A percentile compares a stretch with the other conserved stretches of the same genome.
Evolutionary conservation across 2,113 vertebrate species (phyloP).

Genomic region (Chlorodrepanis virens): DNA sequence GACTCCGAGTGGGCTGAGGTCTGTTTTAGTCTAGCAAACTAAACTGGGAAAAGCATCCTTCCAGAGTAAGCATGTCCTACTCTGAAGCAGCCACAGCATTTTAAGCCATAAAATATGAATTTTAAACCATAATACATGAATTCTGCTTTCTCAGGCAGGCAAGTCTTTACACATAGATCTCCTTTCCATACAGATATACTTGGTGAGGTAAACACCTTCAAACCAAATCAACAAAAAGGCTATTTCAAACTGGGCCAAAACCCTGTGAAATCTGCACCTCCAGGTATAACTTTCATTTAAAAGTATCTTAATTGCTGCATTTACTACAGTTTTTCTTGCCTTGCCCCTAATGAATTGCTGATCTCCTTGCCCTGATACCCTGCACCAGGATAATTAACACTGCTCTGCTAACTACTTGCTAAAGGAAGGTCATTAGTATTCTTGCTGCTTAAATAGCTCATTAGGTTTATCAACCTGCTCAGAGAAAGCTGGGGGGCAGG

Average conservation of each 20-base stretch:
- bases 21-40: not conserved
- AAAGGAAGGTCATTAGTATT: slow-evolving; percentile 37
- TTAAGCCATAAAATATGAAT: not conserved
- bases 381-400: slow-evolving; percentile 18
- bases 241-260: not conserved
- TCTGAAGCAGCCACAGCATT: not conserved
- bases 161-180: not conserved
- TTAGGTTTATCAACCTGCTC: not conserved
- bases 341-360: not conserved
- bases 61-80: not conserved
- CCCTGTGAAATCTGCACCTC: not conserved
- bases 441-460: slow-evolving; percentile 26
- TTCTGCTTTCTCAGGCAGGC: not conserved
- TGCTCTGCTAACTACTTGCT: slow-evolving; percentile 6
- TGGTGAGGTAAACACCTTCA: not conserved
- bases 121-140: not conserved
- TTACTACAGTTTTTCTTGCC: not conserved
- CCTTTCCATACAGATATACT: not conserved
- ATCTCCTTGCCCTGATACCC: not conserved
- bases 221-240: not conserved
- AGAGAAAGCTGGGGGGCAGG: not conserved
- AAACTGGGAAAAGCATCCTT: not conserved
- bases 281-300: not conserved
- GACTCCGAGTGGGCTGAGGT: not conserved
- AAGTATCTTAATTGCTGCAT: not conserved